These are phyloP conservation scores for Diplogasteroides magnus DNA, from an alignment of 1,140 invertebrate species.

Conservation along the genomic window DNA sequence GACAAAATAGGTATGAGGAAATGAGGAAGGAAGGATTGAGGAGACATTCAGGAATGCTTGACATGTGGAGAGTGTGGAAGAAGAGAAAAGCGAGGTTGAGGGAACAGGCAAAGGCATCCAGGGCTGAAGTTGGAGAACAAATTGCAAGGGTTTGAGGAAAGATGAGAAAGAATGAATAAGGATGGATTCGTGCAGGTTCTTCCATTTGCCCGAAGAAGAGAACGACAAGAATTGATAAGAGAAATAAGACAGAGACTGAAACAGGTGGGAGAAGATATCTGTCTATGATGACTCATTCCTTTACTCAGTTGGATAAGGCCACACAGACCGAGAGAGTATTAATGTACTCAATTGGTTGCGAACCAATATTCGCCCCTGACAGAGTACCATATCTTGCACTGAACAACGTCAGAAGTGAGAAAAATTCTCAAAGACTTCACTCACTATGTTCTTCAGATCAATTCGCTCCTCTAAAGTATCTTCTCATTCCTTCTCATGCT, in stretches of 20 bases:
- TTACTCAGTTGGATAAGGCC: conserved; percentile 13
- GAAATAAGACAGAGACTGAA: conserved; percentile 21
- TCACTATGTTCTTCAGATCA: background rate
- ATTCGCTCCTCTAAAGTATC: conserved; percentile 2
- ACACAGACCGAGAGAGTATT: conserved; percentile 15
- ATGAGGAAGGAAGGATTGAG: background rate
- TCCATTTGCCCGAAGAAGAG: conserved; percentile 21
- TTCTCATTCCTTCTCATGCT: conserved; percentile 5
- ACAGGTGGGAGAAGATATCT: too few relatives aligned
- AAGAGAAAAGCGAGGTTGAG: conserved; percentile 19
- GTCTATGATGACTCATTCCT: too few relatives aligned
- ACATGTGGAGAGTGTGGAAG: conserved; percentile 34
- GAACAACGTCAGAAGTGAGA: conserved; percentile 3
- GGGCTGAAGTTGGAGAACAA: conserved; percentile 20
- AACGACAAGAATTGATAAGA: conserved; percentile 26
- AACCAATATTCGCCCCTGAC: conserved; percentile 4
- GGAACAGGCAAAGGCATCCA: conserved; percentile 11
- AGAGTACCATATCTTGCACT: conserved; percentile 4
- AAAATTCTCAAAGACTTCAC: too few relatives aligned
- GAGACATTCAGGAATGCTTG: conserved; percentile 19
- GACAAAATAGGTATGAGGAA: conserved; percentile 19
- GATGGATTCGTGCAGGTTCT: conserved; percentile 16
- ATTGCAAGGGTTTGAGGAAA: conserved; percentile 18
- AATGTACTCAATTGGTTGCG: conserved; percentile 12
- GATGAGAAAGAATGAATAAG: background rate